Base-by-base conservation (phyloP, 2,113 vertebrate genomes). In the Agelaius tricolor region DNA sequence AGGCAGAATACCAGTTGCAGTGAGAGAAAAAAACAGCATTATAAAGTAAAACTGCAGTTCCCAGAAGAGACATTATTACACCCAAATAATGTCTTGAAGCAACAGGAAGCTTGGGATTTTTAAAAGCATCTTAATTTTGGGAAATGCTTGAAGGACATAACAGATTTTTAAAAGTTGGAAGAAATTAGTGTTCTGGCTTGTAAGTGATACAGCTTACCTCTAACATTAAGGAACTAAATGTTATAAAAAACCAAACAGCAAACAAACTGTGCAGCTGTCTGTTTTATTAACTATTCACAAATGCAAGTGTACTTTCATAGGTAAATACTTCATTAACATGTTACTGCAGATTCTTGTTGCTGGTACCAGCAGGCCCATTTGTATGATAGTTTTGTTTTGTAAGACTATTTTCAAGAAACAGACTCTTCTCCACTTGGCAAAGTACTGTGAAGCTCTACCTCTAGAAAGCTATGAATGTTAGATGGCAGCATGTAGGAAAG, bases 1-100 rank as follows among this genome's bases (percentile, higher is more conserved):
- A 95, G 86, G 35, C 52, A 77, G 88, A 94, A 82, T 82, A 69
- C 75, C 66, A 2, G n/a, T 83, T 97, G 76, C 83, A 78, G 52
- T 47, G 90, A 94, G 94, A 87, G 59, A 73, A 78, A 84, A 90
- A 4, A 15, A 49, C 30, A 68, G 18, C 15, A 22, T 46, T 78
- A 77, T 58, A 54, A 93, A 96, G 37, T 30, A 80, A 92, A 78
- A 75, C 35, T 44, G 58, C 90, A 78, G 10, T 13, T 92, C 72
- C 90, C 69, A 79, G 46, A 92, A 96, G 72, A 31, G n/a, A 27
- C 22, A 14, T 72, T 79, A 63, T 68, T 67, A 76, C 58, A 72
- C 7, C 33, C 28, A 89, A 65, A 80, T 21, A 75, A 69, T 72
- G 44, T 39, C 43, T 61, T 63, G 75, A 95, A 92, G 67, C 76